Percentiles rank a stretch among this genome's conserved stretches.
These are phyloP conservation scores for Drosophila insularis DNA, from an alignment of 1,140 invertebrate species.

Conservation along the genomic window DNA sequence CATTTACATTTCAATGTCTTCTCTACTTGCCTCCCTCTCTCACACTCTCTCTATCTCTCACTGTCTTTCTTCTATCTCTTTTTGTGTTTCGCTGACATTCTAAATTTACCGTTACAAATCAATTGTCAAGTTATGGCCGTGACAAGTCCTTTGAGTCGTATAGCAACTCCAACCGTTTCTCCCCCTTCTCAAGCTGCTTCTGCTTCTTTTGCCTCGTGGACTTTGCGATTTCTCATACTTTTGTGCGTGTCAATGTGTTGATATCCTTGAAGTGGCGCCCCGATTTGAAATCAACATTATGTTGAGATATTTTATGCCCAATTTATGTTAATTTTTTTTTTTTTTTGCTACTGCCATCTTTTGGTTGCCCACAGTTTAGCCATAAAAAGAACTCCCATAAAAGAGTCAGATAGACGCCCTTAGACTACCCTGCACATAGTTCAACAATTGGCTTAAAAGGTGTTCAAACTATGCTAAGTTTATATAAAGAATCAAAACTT, in stretches of 20 bases:
- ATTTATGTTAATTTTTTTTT: conserved; percentile 69
- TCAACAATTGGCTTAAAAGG: neutral
- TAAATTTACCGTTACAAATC: conserved; percentile 77
- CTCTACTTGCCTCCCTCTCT: too few relatives aligned
- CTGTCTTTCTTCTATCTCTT: conserved; percentile 2
- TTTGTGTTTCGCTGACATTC: conserved; percentile 58
- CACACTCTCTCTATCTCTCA: neutral
- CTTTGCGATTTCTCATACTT: neutral
- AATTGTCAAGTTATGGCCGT: conserved; percentile 65
- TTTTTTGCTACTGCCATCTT: neutral
- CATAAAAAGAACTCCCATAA: conserved; percentile 34
- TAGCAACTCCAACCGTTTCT: neutral
- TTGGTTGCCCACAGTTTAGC: conserved; percentile 46
- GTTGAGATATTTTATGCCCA: conserved; percentile 62
- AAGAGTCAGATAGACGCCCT: neutral
- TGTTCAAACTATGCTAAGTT: neutral
- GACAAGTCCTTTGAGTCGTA: conserved; percentile 11
- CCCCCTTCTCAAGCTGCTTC: neutral
- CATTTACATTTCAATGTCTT: conserved; percentile 74
- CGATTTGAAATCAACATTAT: conserved; percentile 24
- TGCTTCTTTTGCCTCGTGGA: neutral
- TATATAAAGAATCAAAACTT: too few relatives aligned
- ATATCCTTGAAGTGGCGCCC: conserved; percentile 26
- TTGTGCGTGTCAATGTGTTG: conserved; percentile 42
- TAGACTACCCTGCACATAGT: neutral